phyloP scores from a whole-genome alignment of 2,888 invertebrate genomes.

The Pterostichus madidus region DNA sequence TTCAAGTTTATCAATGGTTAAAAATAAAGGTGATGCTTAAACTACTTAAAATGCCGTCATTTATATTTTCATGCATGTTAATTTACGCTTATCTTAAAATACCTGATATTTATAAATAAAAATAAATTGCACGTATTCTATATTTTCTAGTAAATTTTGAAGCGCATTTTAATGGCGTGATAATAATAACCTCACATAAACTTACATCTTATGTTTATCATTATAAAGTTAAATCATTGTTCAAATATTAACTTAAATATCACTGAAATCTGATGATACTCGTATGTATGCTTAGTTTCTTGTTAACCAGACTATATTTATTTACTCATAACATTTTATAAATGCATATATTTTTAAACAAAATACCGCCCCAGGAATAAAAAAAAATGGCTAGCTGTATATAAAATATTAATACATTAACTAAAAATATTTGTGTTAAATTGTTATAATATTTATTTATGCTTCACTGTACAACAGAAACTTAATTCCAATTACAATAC shows the following conservation, averaged over 20 bases:
- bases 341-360: too few species aligned
- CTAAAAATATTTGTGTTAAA: too few species aligned
- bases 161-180: background rate
- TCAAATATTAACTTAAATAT: background rate
- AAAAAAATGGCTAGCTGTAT: too few species aligned
- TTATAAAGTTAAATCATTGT: background rate
- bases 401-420: too few species aligned
- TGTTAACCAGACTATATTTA: background rate
- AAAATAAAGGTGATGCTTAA: conserved; percentile 16
- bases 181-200: background rate
- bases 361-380: too few species aligned
- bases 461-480: too few species aligned
- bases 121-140: background rate
- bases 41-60: conserved; percentile 14
- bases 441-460: too few species aligned
- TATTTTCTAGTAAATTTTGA: background rate
- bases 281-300: too few species aligned
- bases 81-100: background rate
- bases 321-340: too few species aligned
- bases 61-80: conserved; percentile 1
- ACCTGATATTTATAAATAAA: background rate
- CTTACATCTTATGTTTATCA: background rate
- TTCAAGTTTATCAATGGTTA: conserved; percentile 9
- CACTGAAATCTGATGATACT: too few species aligned
- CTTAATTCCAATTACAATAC: too few species aligned